These are phyloP conservation scores for Sternarchorhynchus goeldii DNA, from an alignment of 2,797 vertebrate genomes.

Conservation along the genomic window DNA sequence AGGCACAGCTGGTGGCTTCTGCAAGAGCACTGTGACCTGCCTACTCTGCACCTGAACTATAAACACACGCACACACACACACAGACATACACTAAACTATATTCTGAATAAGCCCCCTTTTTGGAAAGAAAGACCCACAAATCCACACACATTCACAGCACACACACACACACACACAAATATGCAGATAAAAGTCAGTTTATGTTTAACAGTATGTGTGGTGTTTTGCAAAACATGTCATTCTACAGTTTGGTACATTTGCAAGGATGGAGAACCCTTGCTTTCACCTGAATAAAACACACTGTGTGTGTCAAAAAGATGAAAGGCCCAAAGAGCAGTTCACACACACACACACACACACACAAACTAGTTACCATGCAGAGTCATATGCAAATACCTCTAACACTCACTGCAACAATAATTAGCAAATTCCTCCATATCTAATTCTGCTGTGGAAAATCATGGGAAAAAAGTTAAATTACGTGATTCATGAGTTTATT, in stretches of 20 bases:
- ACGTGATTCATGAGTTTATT: conserved; percentile 12
- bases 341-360: conserved; percentile 39
- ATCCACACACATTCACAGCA: background rate
- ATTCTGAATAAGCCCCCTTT: conserved; percentile 13
- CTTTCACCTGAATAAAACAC: conserved; percentile 44
- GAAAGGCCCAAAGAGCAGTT: conserved; percentile 35
- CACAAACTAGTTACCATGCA: conserved; percentile 46
- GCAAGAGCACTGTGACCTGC: conserved; percentile 47
- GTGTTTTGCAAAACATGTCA: conserved; percentile 42
- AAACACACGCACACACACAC: conserved; percentile 38
- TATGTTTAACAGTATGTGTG: conserved; percentile 35
- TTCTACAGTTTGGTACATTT: conserved; percentile 13
- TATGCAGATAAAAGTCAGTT: background rate
- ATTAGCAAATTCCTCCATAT: conserved; percentile 58
- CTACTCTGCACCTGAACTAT: conserved; percentile 18
- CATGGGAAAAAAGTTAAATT: conserved; percentile 42
- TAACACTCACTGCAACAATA: conserved; percentile 57
- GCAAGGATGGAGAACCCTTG: conserved; percentile 33
- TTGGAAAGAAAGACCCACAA: background rate
- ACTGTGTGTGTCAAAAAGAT: conserved; percentile 30
- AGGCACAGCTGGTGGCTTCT: conserved; percentile 64
- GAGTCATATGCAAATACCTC: conserved; percentile 35
- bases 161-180: background rate
- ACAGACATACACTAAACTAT: conserved; percentile 38
- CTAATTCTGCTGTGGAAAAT: conserved; percentile 55